Evolutionary conservation across 2,888 invertebrate genomes (phyloP).

Genomic region (Tetranychus piercei): DNA sequence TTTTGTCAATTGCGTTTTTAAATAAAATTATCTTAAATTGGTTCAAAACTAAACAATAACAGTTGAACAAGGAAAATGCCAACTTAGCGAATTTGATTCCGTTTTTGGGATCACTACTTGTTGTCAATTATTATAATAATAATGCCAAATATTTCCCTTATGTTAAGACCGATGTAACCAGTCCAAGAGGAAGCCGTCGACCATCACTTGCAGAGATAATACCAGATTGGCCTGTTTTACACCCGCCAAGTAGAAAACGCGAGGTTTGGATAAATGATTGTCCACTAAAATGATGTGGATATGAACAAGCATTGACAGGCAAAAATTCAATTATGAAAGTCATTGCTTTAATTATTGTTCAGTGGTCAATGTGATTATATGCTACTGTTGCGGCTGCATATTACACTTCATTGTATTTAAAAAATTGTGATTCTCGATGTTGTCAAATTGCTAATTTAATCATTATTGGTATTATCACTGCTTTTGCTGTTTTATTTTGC

Average conservation of each 20-base stretch:
- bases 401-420: constrained; percentile 3
- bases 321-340: constrained; percentile 2
- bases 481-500: too few species aligned
- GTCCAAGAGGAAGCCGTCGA: constrained; percentile 27
- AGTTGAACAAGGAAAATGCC: too few species aligned
- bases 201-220: constrained; percentile 39
- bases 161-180: constrained; percentile 9
- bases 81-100: too few species aligned
- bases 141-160: background rate
- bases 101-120: too few species aligned
- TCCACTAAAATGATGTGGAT: background rate
- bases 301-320: background rate
- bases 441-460: too few species aligned
- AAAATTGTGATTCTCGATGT: too few species aligned
- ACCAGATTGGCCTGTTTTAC: constrained; percentile 56
- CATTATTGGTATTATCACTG: too few species aligned
- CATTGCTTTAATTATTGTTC: constrained; percentile 8
- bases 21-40: too few species aligned
- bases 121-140: too few species aligned
- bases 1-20: too few species aligned
- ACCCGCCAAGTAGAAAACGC: constrained; percentile 28
- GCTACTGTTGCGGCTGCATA: constrained; percentile 9
- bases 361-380: constrained; percentile 9
- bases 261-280: constrained; percentile 26
- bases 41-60: too few species aligned